phyloP scores from a whole-genome alignment of 2,888 invertebrate genomes.

The Aphidius colemani region DNA sequence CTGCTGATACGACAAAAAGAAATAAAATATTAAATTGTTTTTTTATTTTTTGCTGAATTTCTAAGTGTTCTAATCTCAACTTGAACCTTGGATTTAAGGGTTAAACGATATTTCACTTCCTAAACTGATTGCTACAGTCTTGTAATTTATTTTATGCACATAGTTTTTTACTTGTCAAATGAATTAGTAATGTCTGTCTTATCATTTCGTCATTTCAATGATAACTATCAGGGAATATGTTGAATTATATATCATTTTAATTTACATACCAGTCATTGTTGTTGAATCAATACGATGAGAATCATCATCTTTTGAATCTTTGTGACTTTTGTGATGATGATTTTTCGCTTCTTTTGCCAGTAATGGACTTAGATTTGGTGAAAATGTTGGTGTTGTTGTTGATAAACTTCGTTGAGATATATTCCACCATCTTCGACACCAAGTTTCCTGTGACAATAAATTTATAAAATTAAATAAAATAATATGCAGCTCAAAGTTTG shows the following conservation, averaged over 20 bases:
- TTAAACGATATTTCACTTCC: no score
- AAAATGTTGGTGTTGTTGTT: conserved; percentile 43
- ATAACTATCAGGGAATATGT: no score
- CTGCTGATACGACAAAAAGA: no score
- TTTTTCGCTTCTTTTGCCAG: conserved; percentile 43
- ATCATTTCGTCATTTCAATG: no score
- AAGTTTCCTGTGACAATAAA: conserved; percentile 63
- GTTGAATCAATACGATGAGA: conserved; percentile 33
- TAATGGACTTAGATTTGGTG: conserved; percentile 48
- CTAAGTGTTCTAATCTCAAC: no score
- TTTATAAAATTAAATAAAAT: neutral
- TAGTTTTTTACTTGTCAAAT: neutral
- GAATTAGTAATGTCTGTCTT: neutral
- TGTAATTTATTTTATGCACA: no score
- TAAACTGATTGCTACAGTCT: no score
- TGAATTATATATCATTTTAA: no score
- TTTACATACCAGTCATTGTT: conserved; percentile 28
- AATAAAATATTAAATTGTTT: no score
- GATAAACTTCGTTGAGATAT: conserved; percentile 52
- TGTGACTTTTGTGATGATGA: conserved; percentile 34
- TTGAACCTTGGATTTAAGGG: no score
- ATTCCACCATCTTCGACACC: conserved; percentile 68
- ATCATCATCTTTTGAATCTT: conserved; percentile 34
- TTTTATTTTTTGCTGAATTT: no score
- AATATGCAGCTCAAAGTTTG: neutral